Evolutionary conservation across 2,888 invertebrate species (phyloP).

Genomic region (Euspilapteryx auroguttella): DNA sequence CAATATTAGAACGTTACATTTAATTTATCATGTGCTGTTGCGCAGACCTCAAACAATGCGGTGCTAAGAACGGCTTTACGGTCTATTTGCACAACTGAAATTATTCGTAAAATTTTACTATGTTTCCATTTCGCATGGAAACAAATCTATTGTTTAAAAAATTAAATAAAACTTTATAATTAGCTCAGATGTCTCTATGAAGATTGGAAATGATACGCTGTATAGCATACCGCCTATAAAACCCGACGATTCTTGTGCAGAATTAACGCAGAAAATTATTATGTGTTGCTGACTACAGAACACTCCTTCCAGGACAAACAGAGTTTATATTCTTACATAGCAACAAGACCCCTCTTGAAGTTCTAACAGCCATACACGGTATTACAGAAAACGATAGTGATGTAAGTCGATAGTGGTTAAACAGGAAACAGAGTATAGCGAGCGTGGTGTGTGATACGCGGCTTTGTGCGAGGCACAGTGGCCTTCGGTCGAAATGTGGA

Average conservation of each 20-base stretch:
- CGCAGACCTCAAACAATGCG: slow-evolving; percentile 23
- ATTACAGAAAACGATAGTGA: slow-evolving; percentile 58
- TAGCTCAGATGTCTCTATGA: too few species aligned
- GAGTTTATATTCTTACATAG: slow-evolving; percentile 36
- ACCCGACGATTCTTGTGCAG: too few species aligned
- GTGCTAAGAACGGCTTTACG: slow-evolving; percentile 38
- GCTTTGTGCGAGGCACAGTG: slow-evolving; percentile 30
- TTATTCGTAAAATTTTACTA: slow-evolving; percentile 42
- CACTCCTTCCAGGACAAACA: slow-evolving; percentile 36
- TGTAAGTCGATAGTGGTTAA: slow-evolving; percentile 59
- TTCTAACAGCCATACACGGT: slow-evolving; percentile 46
- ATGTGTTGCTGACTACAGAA: too few species aligned
- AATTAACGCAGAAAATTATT: too few species aligned
- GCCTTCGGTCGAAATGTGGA: slow-evolving; percentile 48
- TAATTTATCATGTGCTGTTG: too few species aligned
- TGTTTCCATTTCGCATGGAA: slow-evolving; percentile 19
- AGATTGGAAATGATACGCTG: too few species aligned
- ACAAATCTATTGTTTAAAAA: too few species aligned
- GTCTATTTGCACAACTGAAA: slow-evolving; percentile 43
- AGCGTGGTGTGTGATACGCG: slow-evolving; percentile 43
- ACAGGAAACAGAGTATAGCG: slow-evolving; percentile 55
- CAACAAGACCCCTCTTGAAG: slow-evolving; percentile 52
- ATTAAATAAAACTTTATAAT: too few species aligned
- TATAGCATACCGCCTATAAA: too few species aligned
- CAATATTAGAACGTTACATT: too few species aligned